phyloP scores from a whole-genome alignment of 2,113 vertebrate genomes.

The Stigmatopora nigra region DNA sequence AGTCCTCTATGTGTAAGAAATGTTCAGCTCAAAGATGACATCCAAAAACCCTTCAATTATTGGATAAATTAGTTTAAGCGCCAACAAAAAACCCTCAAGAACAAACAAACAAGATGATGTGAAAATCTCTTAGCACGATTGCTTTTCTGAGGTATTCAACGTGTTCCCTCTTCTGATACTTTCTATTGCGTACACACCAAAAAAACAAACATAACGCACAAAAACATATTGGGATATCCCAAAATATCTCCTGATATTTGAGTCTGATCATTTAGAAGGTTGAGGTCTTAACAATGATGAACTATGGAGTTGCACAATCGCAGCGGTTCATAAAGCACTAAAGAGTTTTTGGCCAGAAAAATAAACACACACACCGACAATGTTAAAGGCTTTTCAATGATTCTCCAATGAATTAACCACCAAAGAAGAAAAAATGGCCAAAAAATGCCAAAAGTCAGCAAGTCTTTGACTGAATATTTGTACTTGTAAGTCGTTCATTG shows the following conservation, averaged over 20 bases:
- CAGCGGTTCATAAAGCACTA: slow-evolving; percentile 75
- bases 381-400: slow-evolving; percentile 32
- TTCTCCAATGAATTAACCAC: neutral
- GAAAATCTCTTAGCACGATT: slow-evolving; percentile 62
- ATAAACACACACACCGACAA: slow-evolving; percentile 29
- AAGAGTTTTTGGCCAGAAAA: slow-evolving; percentile 68
- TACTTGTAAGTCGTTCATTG: neutral
- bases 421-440: slow-evolving; percentile 31
- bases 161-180: slow-evolving; percentile 62
- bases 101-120: slow-evolving; percentile 40
- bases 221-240: slow-evolving; percentile 30
- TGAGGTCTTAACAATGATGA: slow-evolving; percentile 33
- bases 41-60: too few species aligned
- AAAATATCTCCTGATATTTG: slow-evolving; percentile 15
- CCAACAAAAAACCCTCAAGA: slow-evolving; percentile 23
- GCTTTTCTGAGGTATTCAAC: slow-evolving; percentile 74
- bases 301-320: slow-evolving; percentile 65
- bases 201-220: slow-evolving; percentile 48
- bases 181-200: slow-evolving; percentile 50
- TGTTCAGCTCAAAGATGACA: too few species aligned
- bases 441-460: slow-evolving; percentile 58
- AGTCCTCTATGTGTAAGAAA: too few species aligned
- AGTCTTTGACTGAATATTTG: slow-evolving; percentile 36
- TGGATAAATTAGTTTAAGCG: neutral
- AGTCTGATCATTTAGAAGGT: slow-evolving; percentile 19